Evolutionary conservation across 2,888 invertebrate genomes (phyloP).

Genomic region (Endomychus coccineus): DNA sequence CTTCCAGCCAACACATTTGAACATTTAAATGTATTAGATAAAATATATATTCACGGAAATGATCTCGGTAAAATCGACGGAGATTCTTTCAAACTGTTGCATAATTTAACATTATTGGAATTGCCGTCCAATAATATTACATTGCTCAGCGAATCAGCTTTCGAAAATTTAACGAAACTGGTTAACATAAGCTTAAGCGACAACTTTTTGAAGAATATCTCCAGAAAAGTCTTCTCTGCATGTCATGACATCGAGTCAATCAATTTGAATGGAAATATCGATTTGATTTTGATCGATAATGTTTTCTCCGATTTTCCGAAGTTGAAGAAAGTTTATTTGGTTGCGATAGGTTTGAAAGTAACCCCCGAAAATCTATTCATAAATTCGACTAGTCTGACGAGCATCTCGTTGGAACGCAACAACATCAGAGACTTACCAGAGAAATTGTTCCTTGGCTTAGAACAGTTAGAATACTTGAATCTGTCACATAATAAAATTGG

Average conservation of each 20-base stretch:
- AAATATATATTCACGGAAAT: constrained; percentile 61
- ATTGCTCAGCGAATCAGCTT: constrained; percentile 54
- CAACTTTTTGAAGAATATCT: constrained; percentile 47
- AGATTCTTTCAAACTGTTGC: constrained; percentile 56
- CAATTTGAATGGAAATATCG: constrained; percentile 42
- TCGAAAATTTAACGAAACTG: constrained; percentile 35
- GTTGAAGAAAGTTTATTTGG: constrained; percentile 24
- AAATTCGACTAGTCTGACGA: constrained; percentile 51
- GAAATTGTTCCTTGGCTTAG: constrained; percentile 55
- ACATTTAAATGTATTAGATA: constrained; percentile 53
- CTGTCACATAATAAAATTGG: constrained; percentile 17
- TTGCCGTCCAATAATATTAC: constrained; percentile 60
- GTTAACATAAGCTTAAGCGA: constrained; percentile 23
- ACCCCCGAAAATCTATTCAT: constrained; percentile 58
- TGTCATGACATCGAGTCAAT: constrained; percentile 52
- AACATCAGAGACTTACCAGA: constrained; percentile 41
- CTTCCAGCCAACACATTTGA: constrained; percentile 57
- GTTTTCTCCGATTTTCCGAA: constrained; percentile 49
- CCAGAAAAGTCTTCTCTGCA: constrained; percentile 53
- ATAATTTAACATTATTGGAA: constrained; percentile 59
- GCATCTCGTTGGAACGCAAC: constrained; percentile 57
- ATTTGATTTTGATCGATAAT: constrained; percentile 22
- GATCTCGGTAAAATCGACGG: constrained; percentile 38
- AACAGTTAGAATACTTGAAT: constrained; percentile 44
- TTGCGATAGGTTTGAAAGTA: constrained; percentile 41